These are phyloP conservation scores for Drosophila tsacasi DNA, from an alignment of 1,140 invertebrate species.

Conservation along the genomic window DNA sequence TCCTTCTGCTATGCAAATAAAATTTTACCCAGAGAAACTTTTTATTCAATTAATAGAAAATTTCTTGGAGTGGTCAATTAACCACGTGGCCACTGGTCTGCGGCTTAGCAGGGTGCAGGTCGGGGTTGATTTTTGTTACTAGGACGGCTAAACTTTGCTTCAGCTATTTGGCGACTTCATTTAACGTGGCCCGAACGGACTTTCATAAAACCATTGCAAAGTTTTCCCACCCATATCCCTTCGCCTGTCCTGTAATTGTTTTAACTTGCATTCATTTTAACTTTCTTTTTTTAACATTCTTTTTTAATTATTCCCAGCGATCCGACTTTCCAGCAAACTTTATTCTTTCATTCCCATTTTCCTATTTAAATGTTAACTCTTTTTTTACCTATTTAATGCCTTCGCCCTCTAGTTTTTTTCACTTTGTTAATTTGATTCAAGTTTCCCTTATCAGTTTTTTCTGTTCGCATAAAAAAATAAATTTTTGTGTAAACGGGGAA, in stretches of 20 bases:
- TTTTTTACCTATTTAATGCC: slow-evolving; percentile 34
- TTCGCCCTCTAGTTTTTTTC: slow-evolving; percentile 11
- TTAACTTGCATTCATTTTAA: slow-evolving; percentile 75
- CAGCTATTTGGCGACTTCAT: slow-evolving; percentile 68
- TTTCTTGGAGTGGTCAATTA: slow-evolving; percentile 70
- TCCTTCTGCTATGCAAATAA: slow-evolving; percentile 43
- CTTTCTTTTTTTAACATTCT: slow-evolving; percentile 54
- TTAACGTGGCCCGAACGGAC: slow-evolving; percentile 46
- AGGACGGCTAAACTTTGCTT: slow-evolving; percentile 32
- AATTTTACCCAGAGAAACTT: slow-evolving; percentile 52
- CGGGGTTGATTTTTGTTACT: background rate
- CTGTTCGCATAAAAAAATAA: slow-evolving; percentile 29
- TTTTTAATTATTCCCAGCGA: slow-evolving; percentile 30
- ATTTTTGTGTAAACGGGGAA: slow-evolving; percentile 30
- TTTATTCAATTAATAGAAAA: slow-evolving; percentile 72
- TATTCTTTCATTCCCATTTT: slow-evolving; percentile 53
- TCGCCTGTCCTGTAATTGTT: slow-evolving; percentile 73
- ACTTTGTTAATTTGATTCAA: slow-evolving; percentile 73
- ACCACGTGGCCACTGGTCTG: slow-evolving; percentile 45
- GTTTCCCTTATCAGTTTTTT: slow-evolving; percentile 65
- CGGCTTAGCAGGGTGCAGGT: background rate
- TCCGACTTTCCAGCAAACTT: slow-evolving; percentile 59
- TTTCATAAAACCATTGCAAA: slow-evolving; percentile 49
- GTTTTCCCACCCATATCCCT: slow-evolving; percentile 44
- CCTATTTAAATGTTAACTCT: slow-evolving; percentile 31